Evolutionary conservation across 2,797 vertebrate species (phyloP).

Genomic region (Urophycis tenuis): DNA sequence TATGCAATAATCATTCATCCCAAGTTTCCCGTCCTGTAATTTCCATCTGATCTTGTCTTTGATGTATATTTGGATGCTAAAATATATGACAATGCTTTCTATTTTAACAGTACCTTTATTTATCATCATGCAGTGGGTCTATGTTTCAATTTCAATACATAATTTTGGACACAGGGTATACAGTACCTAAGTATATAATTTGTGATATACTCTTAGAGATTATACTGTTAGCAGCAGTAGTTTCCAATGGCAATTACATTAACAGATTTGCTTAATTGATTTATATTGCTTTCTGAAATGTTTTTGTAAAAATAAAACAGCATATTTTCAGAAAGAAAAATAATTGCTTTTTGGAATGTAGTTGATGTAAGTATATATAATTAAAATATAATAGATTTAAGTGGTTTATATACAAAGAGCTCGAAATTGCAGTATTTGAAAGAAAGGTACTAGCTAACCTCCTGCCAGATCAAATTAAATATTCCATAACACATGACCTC

Average conservation of each 20-base stretch:
- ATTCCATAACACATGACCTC: background rate
- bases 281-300: background rate
- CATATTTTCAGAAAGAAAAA: background rate
- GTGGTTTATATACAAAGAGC: background rate
- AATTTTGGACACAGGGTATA: background rate
- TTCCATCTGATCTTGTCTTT: background rate
- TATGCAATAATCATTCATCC: background rate
- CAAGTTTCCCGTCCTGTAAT: background rate
- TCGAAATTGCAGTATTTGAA: background rate
- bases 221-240: too few species aligned
- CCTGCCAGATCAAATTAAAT: background rate
- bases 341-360: background rate
- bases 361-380: background rate
- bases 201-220: too few species aligned
- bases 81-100: background rate
- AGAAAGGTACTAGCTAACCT: background rate
- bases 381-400: background rate
- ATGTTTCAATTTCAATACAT: background rate
- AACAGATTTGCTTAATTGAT: background rate
- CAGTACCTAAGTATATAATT: too few species aligned
- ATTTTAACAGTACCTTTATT: background rate
- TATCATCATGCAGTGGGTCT: background rate
- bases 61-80: background rate
- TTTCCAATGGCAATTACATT: background rate
- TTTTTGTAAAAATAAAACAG: background rate